phyloP scores from a whole-genome alignment of 2,113 vertebrate species.

The Naja naja region DNA sequence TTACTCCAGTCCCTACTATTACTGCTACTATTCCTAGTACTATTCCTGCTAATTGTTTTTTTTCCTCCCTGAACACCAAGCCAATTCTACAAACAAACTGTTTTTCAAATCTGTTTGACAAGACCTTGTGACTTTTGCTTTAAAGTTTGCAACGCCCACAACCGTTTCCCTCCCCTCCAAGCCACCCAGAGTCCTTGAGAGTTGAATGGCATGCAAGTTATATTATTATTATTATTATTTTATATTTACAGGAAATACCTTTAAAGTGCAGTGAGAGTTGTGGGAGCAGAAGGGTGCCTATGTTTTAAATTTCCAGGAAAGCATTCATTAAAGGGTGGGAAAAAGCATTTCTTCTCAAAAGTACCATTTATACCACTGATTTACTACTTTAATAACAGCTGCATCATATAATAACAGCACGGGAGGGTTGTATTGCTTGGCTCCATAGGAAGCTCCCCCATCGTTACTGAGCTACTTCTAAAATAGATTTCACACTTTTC shows the following conservation, averaged over 20 bases:
- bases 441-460: neutral
- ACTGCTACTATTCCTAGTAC: neutral
- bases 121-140: neutral
- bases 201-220: neutral
- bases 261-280: neutral
- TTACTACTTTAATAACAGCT: neutral
- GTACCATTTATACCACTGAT: neutral
- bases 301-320: neutral
- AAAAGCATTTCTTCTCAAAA: neutral
- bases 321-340: neutral
- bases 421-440: neutral
- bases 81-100: neutral
- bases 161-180: neutral
- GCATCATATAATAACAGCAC: neutral
- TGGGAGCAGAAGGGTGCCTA: neutral
- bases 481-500: neutral
- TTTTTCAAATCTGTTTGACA: neutral
- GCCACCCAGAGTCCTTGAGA: neutral
- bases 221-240: neutral
- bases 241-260: neutral
- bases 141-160: neutral
- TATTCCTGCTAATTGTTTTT: neutral
- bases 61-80: neutral
- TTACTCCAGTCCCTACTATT: neutral
- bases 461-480: neutral